These are phyloP conservation scores for Leucoma salicis DNA, from an alignment of 2,888 invertebrate species.

Conservation along the genomic window DNA sequence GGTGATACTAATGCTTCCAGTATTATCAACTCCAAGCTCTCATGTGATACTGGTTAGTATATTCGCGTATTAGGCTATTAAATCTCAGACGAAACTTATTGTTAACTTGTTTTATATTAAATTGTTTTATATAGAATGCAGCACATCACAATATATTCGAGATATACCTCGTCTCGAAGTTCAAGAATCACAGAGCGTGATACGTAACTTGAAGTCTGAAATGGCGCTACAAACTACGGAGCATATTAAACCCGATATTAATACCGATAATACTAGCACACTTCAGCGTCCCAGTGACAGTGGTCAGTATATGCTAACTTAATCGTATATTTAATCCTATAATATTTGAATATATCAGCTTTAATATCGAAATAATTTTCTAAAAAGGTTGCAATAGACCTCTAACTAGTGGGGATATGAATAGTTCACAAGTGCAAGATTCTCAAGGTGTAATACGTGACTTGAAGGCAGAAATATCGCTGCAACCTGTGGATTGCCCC, in stretches of 20 bases:
- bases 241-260: not conserved
- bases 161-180: not conserved
- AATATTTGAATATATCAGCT: no score
- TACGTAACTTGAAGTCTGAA: not conserved
- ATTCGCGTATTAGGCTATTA: no score
- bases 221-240: not conserved
- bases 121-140: not conserved
- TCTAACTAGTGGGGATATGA: not conserved
- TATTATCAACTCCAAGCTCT: no score
- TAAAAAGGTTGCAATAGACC: not conserved
- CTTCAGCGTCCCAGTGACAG: not conserved
- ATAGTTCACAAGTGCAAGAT: not conserved
- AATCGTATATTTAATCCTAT: not conserved
- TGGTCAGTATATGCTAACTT: not conserved
- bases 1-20: no score
- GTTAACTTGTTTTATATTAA: no score
- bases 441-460: not conserved
- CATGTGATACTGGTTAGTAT: no score
- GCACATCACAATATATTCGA: not conserved
- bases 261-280: not conserved
- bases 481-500: not conserved
- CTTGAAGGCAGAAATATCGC: not conserved
- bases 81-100: no score
- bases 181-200: not conserved
- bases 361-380: not conserved